phyloP scores from a whole-genome alignment of 1,140 invertebrate species.

The Maconellicoccus hirsutus region DNA sequence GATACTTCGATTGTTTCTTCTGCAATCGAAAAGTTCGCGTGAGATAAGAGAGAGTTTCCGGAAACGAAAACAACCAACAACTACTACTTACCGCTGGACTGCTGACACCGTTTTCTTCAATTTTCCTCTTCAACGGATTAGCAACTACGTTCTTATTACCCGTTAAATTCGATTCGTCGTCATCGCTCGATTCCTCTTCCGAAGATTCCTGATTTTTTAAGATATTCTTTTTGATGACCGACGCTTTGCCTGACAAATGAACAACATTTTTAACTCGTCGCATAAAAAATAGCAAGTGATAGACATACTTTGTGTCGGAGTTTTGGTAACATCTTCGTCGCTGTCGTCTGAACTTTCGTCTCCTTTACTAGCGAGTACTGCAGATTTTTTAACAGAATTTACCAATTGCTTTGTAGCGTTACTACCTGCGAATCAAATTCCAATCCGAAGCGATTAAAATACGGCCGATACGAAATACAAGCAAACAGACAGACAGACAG shows the following conservation, averaged over 20 bases:
- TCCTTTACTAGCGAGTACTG: no score
- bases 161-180: no score
- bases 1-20: not conserved
- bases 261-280: no score
- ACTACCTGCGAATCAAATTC: no score
- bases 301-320: not conserved
- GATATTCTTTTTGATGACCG: not conserved
- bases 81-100: not conserved
- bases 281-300: no score
- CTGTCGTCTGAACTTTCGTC: not conserved
- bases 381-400: no score
- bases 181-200: not conserved
- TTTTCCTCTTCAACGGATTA: not conserved
- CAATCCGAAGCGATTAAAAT: no score
- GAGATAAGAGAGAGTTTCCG: no score
- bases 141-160: not conserved
- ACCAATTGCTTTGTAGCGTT: no score
- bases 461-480: not conserved
- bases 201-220: not conserved
- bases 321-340: conserved; percentile 2
- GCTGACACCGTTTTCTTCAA: not conserved
- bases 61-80: not conserved
- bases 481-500: no score
- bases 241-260: not conserved
- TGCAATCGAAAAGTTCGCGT: not conserved